Evolutionary conservation across 1,140 invertebrate genomes (phyloP), one percentile per base, ranked within the genome.

Genomic region (Drosophila triauraria): DNA sequence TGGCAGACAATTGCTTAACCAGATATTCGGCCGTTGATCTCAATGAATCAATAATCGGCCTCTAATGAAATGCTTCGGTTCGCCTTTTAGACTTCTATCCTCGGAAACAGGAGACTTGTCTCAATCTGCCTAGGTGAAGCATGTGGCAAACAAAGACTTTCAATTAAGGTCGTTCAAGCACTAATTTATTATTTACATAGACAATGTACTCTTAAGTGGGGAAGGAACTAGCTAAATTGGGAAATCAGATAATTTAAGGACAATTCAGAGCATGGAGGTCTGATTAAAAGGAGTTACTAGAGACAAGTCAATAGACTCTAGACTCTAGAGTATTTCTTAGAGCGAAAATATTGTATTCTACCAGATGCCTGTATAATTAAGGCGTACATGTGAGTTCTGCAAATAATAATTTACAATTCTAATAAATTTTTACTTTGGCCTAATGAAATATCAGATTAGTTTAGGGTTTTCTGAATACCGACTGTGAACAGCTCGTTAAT

Each of bases 181-280:
- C 25, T 64, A 30, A 60, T 44, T 64, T 30, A 58, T 27, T 42
- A 58, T 59, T 64, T 43, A 64, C 61, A 30, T 12, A 64, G 61
- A 25, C 61, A 43, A 32, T 59, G 61, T 15, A 43, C 13, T 32
- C 25, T 23, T 64, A 42, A 64, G 38, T 59, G 17, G 13, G 17
- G 5, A n/a, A 8, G 12, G 15, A 58, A 9, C 25, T n/a, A 64
- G 4, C 4, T 43, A 15, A 59, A 58, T 63, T 20, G 17, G 13
- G n/a, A 35, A 50, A 47, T 47, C 32, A 42, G 35, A 1, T 13
- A 42, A 43, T 20, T 38, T n/a, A n/a, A 40, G 53, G 38, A 40
- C 7, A 17, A 35, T 53, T 35, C 7, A 4, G 4, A 15, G 30
- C 30, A 35, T 32, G 17, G 12, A 35, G 7, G 10, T 53, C 50